phyloP scores from a whole-genome alignment of 1,140 invertebrate genomes.

The Whitmania pigra region DNA sequence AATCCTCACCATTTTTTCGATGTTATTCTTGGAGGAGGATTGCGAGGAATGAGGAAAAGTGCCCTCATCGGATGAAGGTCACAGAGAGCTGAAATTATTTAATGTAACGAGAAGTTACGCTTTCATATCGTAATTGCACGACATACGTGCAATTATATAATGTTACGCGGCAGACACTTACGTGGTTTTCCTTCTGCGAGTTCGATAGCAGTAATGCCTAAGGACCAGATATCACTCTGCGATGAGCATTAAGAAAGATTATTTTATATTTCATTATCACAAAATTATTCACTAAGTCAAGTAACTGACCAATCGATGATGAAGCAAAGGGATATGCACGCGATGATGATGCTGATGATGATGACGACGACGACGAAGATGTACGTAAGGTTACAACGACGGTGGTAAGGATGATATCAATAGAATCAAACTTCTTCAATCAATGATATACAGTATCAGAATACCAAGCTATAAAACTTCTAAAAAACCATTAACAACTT shows the following conservation, averaged over 20 bases:
- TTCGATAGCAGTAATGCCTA: constrained; percentile 95
- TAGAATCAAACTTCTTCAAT: too few species aligned
- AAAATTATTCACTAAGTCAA: too few species aligned
- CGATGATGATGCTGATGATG: too few species aligned
- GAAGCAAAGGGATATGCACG: neutral
- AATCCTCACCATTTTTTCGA: constrained; percentile 80
- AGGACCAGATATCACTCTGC: constrained; percentile 85
- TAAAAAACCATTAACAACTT: too few species aligned
- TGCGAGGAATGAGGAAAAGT: constrained; percentile 93
- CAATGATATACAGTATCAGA: too few species aligned
- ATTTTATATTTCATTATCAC: neutral
- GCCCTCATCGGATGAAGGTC: constrained; percentile 99
- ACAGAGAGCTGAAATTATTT: constrained; percentile 46
- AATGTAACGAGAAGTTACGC: neutral
- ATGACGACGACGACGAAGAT: too few species aligned
- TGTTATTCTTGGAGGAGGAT: constrained; percentile 87
- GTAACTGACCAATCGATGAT: neutral
- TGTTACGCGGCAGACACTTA: constrained; percentile 45
- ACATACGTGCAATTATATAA: too few species aligned
- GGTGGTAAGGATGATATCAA: neutral
- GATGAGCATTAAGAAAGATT: neutral
- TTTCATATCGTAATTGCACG: too few species aligned
- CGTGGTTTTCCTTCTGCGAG: constrained; percentile 99
- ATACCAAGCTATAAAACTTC: too few species aligned
- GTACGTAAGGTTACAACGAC: neutral